phyloP scores from a whole-genome alignment of 2,113 vertebrate genomes.

The Chelonoidis abingdonii region DNA sequence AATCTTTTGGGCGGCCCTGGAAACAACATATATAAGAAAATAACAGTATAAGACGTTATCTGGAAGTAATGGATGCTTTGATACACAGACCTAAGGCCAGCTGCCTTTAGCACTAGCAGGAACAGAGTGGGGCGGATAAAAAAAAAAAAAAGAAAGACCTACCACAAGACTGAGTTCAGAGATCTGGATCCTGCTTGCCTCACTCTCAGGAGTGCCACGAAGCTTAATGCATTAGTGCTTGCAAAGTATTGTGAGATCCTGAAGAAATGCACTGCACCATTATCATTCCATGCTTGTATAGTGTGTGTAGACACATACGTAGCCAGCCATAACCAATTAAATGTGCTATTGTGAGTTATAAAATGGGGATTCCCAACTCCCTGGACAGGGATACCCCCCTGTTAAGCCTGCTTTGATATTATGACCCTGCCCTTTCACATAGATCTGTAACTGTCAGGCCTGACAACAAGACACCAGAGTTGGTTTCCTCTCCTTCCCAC shows the following conservation, averaged over 20 bases:
- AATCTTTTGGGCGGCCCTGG: no score
- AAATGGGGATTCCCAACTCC: not conserved
- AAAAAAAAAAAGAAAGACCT: not conserved
- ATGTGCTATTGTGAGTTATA: rapidly evolving
- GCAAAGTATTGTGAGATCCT: not conserved
- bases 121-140: not conserved
- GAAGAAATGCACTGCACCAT: not conserved
- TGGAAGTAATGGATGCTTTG: not conserved
- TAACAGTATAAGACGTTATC: not conserved
- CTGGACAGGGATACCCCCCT: not conserved
- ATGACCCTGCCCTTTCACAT: rapidly evolving
- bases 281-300: not conserved
- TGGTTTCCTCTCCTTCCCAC: not conserved
- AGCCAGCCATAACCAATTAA: not conserved
- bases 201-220: not conserved
- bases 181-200: not conserved
- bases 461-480: not conserved
- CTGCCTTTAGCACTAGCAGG: not conserved
- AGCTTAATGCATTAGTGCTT: not conserved
- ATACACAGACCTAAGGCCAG: not conserved
- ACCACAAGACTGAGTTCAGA: not conserved
- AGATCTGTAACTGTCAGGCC: not conserved
- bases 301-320: rapidly evolving
- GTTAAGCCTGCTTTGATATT: rapidly evolving
- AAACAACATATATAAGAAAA: not conserved